A percentile compares a stretch with the other conserved stretches of the same genome.
phyloP scores from a whole-genome alignment of 2,113 vertebrate species.

The Athene noctua region DNA sequence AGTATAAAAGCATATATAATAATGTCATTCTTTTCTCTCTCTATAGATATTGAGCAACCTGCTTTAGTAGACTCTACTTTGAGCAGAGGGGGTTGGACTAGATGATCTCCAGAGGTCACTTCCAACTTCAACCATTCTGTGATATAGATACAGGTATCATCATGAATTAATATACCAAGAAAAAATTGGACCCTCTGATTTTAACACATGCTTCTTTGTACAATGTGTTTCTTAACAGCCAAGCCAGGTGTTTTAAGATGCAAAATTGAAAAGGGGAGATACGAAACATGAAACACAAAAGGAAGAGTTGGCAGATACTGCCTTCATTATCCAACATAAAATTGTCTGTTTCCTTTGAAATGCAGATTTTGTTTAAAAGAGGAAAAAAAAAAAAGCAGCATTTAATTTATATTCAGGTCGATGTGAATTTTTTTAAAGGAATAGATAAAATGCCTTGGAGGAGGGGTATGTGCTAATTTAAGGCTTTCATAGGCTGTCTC shows the following conservation, averaged over 20 bases:
- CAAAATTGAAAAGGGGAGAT: not conserved
- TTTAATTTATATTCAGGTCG: conserved; percentile 5
- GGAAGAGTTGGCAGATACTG: not conserved
- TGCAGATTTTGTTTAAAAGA: conserved; percentile 37
- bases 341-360: conserved; percentile 36
- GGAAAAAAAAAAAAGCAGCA: not conserved
- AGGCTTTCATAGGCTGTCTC: not conserved
- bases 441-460: not conserved
- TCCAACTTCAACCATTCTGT: not conserved
- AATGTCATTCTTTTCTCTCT: not conserved
- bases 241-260: not conserved
- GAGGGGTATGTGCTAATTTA: not conserved
- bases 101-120: not conserved
- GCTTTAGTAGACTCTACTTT: not conserved
- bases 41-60: not conserved
- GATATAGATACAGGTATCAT: not conserved
- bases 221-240: not conserved
- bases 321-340: not conserved
- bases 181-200: not conserved
- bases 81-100: not conserved
- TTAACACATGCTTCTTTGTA: not conserved
- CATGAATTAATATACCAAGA: not conserved
- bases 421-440: not conserved
- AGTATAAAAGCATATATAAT: not conserved
- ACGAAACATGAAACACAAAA: not conserved